These are phyloP conservation scores for Odontomyia ornata DNA, from an alignment of 2,888 invertebrate genomes.

Conservation along the genomic window DNA sequence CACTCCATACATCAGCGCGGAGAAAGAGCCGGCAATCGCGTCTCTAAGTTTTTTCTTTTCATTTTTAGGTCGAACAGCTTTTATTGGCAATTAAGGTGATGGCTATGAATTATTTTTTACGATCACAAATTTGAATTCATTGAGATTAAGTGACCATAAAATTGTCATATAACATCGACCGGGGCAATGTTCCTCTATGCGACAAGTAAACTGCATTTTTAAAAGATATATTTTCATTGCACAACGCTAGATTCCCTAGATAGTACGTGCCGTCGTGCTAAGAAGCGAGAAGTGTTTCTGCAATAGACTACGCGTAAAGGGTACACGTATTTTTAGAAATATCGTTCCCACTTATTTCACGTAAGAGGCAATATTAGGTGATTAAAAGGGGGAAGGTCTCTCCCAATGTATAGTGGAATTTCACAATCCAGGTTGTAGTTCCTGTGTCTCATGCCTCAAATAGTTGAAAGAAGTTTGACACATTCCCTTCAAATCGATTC, in stretches of 20 bases:
- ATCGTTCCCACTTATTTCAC: too few species aligned
- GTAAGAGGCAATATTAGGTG: too few species aligned
- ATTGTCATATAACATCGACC: slow-evolving; percentile 54
- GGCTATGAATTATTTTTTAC: slow-evolving; percentile 51
- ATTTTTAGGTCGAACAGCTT: slow-evolving; percentile 21
- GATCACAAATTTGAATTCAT: slow-evolving; percentile 55
- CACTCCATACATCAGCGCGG: too few species aligned
- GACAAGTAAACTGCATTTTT: slow-evolving; percentile 39
- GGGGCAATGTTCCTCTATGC: slow-evolving; percentile 25
- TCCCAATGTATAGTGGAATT: too few species aligned
- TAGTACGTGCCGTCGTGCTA: not conserved
- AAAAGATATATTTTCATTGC: slow-evolving; percentile 21
- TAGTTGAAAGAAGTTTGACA: too few species aligned
- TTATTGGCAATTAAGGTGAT: slow-evolving; percentile 49
- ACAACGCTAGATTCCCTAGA: slow-evolving; percentile 4
- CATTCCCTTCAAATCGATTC: too few species aligned
- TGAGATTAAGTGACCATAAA: slow-evolving; percentile 56
- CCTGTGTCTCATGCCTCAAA: too few species aligned
- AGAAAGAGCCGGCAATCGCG: too few species aligned
- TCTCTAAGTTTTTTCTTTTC: not conserved
- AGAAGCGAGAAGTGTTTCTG: not conserved
- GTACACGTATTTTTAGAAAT: too few species aligned
- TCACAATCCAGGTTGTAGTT: too few species aligned
- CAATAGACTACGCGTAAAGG: too few species aligned
- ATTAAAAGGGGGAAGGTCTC: too few species aligned